Base-by-base conservation (phyloP, 2,888 invertebrate species). In the Heterodera filipjevi region DNA sequence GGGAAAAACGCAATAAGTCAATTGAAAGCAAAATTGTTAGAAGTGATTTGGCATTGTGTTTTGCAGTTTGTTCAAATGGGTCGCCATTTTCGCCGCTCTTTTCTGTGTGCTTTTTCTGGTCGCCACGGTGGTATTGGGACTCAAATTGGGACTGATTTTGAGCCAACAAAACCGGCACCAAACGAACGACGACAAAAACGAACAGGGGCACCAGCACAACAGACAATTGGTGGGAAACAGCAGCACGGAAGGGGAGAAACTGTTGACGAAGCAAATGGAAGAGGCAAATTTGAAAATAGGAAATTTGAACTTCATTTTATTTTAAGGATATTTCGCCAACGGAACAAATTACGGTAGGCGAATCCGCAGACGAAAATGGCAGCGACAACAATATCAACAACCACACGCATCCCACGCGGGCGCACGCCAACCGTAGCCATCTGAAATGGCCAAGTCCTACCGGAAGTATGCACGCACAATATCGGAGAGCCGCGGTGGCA, bases 21-120 rank as follows among this genome's bases (percentile, higher is more conserved):
- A 64, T 14, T 8, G 14, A 64, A 2, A 14, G 22, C 27, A 53
- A 12, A n/a, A n/a, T n/a, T n/a, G n/a, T n/a, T n/a, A n/a, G n/a
- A n/a, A n/a, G n/a, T n/a, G n/a, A n/a, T n/a, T n/a, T n/a, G n/a
- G n/a, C n/a, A n/a, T n/a, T n/a, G n/a, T n/a, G n/a, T n/a, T n/a
- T n/a, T n/a, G n/a, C n/a, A 82, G 82, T 32, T 71, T 53, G 22
- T 83, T 85, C 76, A 83, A 83, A 82, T 82, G 82, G 82, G 80
- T 83, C 59, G 86, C 87, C 3, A 83, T 88, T n/a, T 78, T 88
- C 8, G 83, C 84, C 64, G 85, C 84, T 49, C 77, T 87, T 39
- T 79, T 87, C 27, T 85, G 87, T 39, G 79, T 84, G n/a, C 71
- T 87, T 12, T 88, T 87, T 81, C 81, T 87, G 68, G 78, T 87